Base-by-base conservation (phyloP, 2,113 vertebrate species). In the Lepus europaeus region DNA sequence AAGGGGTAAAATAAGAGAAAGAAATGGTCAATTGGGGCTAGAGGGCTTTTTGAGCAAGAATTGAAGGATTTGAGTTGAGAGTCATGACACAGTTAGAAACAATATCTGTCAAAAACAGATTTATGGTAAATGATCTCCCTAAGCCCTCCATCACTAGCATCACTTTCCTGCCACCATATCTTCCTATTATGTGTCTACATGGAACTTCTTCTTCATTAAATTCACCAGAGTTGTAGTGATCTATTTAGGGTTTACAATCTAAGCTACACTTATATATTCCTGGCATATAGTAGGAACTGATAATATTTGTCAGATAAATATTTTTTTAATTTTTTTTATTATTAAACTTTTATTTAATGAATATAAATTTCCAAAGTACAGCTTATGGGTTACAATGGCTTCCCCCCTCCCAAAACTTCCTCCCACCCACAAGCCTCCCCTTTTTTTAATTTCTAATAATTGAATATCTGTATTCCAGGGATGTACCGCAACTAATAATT, bases 251-350 rank as follows among this genome's bases (percentile, higher is more conserved):
- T 33, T 95, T 84, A 61, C 11, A 81, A 25, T 92, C 77, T 39
- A 88, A 63, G 20, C 27, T 87, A 53, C 27, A 20, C 12, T 82
- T 80, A 72, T 3, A 6, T 6, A 45, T 8, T 33, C 3, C 36
- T 79, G 61, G 16, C 14, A 27, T 82, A 33, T 39, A n/a, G 29
- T 63, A 86, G 13, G 39, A 92, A 85, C 29, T 11, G 69, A 9
- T 74, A 56, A 49, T 89, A 87, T 93, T 31, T 93, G 76, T 74
- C n/a, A 53, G 76, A 63, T 86, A 23, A 85, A 74, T 93, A 63
- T 33, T 79, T 87, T 86, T 36, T 36, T 36, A 36, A 36, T n/a
- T 36, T 36, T 36, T 36, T 36, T 36, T 36, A 36, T 36, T 36
- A 36, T 36, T 36, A 36, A 36, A 36, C 33, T 36, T 36, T 36